Evolutionary conservation across 2,113 vertebrate genomes (phyloP).

Genomic region (Cacatua alba): DNA sequence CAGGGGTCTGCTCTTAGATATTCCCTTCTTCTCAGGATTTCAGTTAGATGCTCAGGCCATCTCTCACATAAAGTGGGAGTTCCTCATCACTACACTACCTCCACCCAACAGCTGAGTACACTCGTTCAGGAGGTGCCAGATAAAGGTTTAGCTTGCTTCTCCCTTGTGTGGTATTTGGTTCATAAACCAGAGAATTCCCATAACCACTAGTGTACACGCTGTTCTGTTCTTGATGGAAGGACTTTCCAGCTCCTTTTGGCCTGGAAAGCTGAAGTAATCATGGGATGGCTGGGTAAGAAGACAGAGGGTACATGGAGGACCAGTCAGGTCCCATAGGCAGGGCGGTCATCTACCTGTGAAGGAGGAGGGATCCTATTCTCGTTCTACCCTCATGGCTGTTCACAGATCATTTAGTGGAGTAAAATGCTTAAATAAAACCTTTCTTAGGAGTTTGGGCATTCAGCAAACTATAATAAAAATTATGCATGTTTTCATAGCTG

Average conservation of each 20-base stretch:
- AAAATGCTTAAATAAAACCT: not conserved
- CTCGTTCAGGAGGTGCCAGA: not conserved
- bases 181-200: not conserved
- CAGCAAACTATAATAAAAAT: not conserved
- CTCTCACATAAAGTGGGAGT: not conserved
- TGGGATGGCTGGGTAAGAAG: not conserved
- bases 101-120: not conserved
- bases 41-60: not conserved
- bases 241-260: not conserved
- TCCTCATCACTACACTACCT: not conserved
- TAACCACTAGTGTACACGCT: not conserved
- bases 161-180: not conserved
- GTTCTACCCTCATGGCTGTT: not conserved
- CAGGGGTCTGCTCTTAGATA: not conserved
- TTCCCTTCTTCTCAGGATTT: not conserved
- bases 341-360: not conserved
- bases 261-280: not conserved
- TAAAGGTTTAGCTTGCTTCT: not conserved
- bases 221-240: not conserved
- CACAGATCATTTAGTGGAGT: not conserved
- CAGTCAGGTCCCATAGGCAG: not conserved
- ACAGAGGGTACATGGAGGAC: not conserved
- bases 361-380: not conserved
- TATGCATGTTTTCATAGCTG: not conserved
- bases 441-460: not conserved